These are phyloP conservation scores for Phymastichus coffea DNA, from an alignment of 1,140 invertebrate species.

Conservation along the genomic window DNA sequence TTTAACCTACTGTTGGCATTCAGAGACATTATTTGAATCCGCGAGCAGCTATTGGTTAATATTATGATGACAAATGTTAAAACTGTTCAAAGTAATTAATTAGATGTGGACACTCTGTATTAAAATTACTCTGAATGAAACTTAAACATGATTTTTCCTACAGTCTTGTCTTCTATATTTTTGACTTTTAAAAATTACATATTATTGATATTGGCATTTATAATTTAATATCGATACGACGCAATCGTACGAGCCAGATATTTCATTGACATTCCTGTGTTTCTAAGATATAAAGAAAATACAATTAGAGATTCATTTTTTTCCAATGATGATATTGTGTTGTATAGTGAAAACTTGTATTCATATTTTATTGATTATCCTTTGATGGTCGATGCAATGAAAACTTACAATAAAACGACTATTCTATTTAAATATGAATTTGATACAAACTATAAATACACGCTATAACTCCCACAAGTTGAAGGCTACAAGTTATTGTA, in stretches of 20 bases:
- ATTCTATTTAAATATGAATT: too few relatives aligned
- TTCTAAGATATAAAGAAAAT: too few relatives aligned
- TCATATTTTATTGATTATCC: too few relatives aligned
- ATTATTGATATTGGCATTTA: too few relatives aligned
- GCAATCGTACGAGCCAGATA: slow-evolving; percentile 22
- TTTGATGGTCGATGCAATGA: too few relatives aligned
- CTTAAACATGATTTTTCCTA: slow-evolving; percentile 16
- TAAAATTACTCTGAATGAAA: slow-evolving; percentile 22
- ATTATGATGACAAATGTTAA: slow-evolving; percentile 22
- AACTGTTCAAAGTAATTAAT: slow-evolving; percentile 21
- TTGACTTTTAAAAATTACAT: slow-evolving; percentile 15
- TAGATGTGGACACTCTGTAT: slow-evolving; percentile 9
- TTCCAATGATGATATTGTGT: too few relatives aligned
- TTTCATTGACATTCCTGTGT: slow-evolving; percentile 26
- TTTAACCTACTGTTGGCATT: slow-evolving; percentile 17
- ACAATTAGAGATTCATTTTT: too few relatives aligned
- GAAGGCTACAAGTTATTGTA: slow-evolving; percentile 23
- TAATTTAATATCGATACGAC: too few relatives aligned
- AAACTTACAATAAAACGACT: too few relatives aligned
- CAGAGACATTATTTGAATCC: slow-evolving; percentile 6
- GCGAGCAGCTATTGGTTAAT: slow-evolving; percentile 14
- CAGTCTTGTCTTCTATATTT: slow-evolving; percentile 23
- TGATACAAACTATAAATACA: background rate
- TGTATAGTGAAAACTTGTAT: too few relatives aligned
- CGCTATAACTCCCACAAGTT: slow-evolving; percentile 12